Percentiles rank a stretch among this genome's conserved stretches.
Evolutionary conservation across 2,113 vertebrate genomes (phyloP).

Genomic region (Eira barbara): DNA sequence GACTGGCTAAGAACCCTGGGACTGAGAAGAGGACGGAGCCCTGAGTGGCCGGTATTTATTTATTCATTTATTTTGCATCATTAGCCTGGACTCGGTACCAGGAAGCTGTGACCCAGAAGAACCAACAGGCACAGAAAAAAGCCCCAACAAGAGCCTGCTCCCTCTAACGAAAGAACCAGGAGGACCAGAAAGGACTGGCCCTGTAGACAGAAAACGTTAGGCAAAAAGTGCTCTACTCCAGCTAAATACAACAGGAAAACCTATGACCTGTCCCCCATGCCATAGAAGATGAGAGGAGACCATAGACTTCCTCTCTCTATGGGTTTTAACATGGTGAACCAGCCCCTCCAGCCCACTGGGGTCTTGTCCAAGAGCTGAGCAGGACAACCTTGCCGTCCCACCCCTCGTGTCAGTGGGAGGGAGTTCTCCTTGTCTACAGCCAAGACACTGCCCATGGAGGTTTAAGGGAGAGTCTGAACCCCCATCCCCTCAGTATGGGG

Average conservation of each 20-base stretch:
- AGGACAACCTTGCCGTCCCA: background rate
- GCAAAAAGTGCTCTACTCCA: background rate
- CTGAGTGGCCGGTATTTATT: background rate
- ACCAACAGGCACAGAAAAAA: background rate
- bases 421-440: too few relatives aligned
- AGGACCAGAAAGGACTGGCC: too few relatives aligned
- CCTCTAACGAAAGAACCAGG: too few relatives aligned
- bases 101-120: background rate
- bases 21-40: accelerated
- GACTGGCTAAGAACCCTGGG: accelerated
- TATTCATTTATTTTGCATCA: background rate
- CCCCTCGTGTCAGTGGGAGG: background rate
- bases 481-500: accelerated
- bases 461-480: accelerated
- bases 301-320: accelerated
- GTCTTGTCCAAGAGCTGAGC: too few relatives aligned
- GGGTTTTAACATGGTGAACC: accelerated
- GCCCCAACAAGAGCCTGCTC: background rate
- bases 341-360: too few relatives aligned
- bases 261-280: accelerated
- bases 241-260: accelerated
- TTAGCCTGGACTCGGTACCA: background rate
- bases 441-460: too few relatives aligned
- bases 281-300: accelerated
- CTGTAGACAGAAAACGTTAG: accelerated